Percentiles rank a stretch among this genome's conserved stretches.
Conservation (phyloP, 2,113 vertebrate genomes). For the Colossoma macropomum region DNA sequence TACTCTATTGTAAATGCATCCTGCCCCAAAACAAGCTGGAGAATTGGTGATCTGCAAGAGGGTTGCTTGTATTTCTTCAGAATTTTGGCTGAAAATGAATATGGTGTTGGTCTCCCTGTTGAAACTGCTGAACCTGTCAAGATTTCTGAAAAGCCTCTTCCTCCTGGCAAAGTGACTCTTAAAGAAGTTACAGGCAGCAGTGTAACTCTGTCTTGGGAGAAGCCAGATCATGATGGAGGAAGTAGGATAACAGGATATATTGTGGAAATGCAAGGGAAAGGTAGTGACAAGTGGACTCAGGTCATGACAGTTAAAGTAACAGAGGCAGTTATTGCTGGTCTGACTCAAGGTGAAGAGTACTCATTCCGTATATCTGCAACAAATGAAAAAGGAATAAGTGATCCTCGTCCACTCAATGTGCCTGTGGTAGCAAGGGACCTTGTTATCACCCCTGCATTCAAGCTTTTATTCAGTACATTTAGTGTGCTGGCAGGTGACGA, state of each 20-base stretch:
- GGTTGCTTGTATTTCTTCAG: constrained; percentile 95
- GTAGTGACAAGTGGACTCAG: constrained; percentile 93
- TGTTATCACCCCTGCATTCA: constrained; percentile 91
- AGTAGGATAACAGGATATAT: constrained; percentile 95
- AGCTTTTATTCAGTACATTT: constrained; percentile 89
- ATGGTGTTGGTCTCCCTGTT: constrained; percentile 91
- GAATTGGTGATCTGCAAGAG: constrained; percentile 90
- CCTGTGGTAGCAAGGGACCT: constrained; percentile 95
- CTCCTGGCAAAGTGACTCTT: constrained; percentile 95
- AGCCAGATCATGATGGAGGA: constrained; percentile 96
- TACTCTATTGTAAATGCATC: constrained; percentile 92
- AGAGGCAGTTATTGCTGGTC: constrained; percentile 85
- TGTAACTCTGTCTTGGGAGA: constrained; percentile 93
- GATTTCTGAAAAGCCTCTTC: constrained; percentile 94
- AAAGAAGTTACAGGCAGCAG: constrained; percentile 90
- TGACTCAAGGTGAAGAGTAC: constrained; percentile 96
- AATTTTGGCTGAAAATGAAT: constrained; percentile 97
- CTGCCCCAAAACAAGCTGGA: constrained; percentile 96
- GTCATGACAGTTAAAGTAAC: constrained; percentile 92
- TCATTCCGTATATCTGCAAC: constrained; percentile 92
- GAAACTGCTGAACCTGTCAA: constrained; percentile 92
- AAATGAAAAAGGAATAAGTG: constrained; percentile 96
- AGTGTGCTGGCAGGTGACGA: constrained; percentile 95
- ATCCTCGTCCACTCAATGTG: constrained; percentile 88
- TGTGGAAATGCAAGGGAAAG: constrained; percentile 97